Evolutionary conservation across 1,140 invertebrate genomes (phyloP), one percentile per base, ranked within the genome.

Genomic region (Apis laboriosa): DNA sequence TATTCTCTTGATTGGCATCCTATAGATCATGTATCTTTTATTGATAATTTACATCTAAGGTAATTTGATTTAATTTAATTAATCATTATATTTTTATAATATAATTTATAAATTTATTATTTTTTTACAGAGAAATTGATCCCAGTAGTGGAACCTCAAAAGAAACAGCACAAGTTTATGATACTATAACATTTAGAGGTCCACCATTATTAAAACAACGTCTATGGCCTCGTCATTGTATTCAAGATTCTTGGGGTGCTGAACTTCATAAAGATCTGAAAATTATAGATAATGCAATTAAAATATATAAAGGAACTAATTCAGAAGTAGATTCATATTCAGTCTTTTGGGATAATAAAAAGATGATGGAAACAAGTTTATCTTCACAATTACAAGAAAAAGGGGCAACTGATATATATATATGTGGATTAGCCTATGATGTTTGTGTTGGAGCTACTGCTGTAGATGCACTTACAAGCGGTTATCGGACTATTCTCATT

Each of bases 1-100:
- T 99, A 99, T 94, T 98, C 98, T 1, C 94, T 98, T 76, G 99
- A 99, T 94, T 99, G 99, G 98, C 99, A 99, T 96, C 99, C 99
- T 1, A 96, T 96, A 56, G 97, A 99, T 95, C 99, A 99, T 94
- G 97, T 99, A 43, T 99, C 98, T 21, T 99, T 99, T 93, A 97
- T 98, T 84, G 98, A 99, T 90, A 99, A 99, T 94, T 96, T 98
- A 64, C 95, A 93, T 79, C 82, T 94, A 13, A 92, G 94, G 94
- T 94, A 90, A 84, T 58, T 83, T 56, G 12, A 1, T 5, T 43
- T 28, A 49, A n/a, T 67, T 19, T 73, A n/a, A 13, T 63, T 19
- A 43, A 55, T 13, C 15, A 55, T 28, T 51, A 13, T 7, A 61
- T 56, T n/a, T 19, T 66, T 15, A 51, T 19, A 55, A 28, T 2